phyloP scores from a whole-genome alignment of 2,113 vertebrate species.

The Mesocricetus auratus region DNA sequence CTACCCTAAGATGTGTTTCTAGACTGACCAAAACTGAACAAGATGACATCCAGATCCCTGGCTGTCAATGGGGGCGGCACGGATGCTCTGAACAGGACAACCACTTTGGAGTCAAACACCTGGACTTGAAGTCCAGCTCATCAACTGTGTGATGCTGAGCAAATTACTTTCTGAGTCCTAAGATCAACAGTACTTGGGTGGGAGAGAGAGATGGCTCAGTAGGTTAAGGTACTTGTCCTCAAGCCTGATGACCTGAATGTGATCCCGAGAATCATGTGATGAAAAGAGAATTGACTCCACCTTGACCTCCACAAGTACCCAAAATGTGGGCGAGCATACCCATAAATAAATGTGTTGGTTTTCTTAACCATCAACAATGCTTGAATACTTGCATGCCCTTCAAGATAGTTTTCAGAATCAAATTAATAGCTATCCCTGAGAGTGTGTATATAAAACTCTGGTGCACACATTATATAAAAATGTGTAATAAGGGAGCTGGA shows the following conservation, averaged over 20 bases:
- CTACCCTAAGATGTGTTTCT: background rate
- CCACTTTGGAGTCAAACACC: background rate
- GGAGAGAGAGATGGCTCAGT: too few relatives aligned
- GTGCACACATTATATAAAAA: background rate
- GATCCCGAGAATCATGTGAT: background rate
- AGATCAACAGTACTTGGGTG: background rate
- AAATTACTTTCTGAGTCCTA: background rate
- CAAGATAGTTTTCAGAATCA: background rate
- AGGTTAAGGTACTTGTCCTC: too few relatives aligned
- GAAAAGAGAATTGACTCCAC: background rate
- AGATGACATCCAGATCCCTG: background rate
- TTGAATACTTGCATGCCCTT: background rate
- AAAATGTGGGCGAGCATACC: background rate
- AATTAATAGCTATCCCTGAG: background rate
- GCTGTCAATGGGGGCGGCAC: background rate
- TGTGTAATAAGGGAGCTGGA: background rate
- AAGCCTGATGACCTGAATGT: background rate
- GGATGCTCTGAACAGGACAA: background rate
- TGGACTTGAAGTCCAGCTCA: background rate
- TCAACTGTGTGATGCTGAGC: background rate
- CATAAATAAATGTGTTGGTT: background rate
- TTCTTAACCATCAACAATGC: background rate
- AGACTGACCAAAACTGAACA: background rate
- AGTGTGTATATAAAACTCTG: background rate
- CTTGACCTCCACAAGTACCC: background rate